These are phyloP conservation scores for Clarias gariepinus DNA, from an alignment of 2,113 vertebrate species.

Conservation along the genomic window DNA sequence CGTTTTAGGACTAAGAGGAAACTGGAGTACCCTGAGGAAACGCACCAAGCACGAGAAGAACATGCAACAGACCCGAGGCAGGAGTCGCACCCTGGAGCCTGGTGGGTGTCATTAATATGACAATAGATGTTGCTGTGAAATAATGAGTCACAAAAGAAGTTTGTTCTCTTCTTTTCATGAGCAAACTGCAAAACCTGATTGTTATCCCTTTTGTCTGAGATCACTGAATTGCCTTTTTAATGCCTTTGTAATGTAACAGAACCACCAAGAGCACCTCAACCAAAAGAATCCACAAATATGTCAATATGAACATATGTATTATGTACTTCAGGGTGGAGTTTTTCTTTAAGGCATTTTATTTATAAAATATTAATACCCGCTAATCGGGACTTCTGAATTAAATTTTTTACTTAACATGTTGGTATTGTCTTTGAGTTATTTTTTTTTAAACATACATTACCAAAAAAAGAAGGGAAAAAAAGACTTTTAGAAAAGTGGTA, in stretches of 20 bases:
- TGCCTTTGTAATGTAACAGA: neutral
- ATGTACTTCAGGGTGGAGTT: neutral
- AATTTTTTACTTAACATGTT: neutral
- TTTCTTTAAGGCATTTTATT: neutral
- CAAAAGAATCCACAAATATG: neutral
- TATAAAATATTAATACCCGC: neutral
- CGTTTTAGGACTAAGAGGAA: no score
- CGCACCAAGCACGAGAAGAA: no score
- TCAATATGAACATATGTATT: neutral
- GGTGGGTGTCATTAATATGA: no score
- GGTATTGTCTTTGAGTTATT: neutral
- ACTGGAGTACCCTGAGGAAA: no score
- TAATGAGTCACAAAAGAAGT: no score
- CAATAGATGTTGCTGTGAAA: neutral
- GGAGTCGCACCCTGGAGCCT: no score
- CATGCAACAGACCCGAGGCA: no score
- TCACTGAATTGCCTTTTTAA: neutral
- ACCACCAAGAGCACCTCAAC: no score
- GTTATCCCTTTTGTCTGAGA: neutral
- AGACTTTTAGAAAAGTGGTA: neutral
- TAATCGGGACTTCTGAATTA: neutral
- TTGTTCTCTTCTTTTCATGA: no score
- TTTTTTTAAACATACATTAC: neutral
- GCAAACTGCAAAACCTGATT: no score
- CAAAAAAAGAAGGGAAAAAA: neutral